phyloP scores from a whole-genome alignment of 2,888 invertebrate genomes.

The Chaitophorus viminalis region DNA sequence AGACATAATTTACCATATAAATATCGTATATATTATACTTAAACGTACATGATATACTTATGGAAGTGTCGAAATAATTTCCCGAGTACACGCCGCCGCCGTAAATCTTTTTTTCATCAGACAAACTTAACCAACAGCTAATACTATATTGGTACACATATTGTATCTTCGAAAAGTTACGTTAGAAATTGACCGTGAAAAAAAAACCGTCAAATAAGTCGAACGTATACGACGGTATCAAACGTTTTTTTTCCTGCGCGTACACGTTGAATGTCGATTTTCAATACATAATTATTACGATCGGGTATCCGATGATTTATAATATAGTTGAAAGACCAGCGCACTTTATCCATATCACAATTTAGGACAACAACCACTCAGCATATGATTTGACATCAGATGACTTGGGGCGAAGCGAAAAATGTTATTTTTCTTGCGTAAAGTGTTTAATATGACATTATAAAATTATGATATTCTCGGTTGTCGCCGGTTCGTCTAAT shows the following conservation, averaged over 20 bases:
- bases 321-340: neutral
- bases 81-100: neutral
- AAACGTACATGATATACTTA: too few species aligned
- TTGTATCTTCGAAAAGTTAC: neutral
- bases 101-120: neutral
- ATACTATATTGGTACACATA: neutral
- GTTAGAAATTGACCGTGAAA: neutral
- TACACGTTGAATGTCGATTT: neutral
- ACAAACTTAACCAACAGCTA: neutral
- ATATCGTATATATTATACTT: neutral
- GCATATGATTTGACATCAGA: neutral
- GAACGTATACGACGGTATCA: neutral
- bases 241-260: too few species aligned
- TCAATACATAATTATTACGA: neutral
- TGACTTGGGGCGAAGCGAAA: neutral
- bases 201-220: neutral
- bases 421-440: neutral
- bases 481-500: too few species aligned
- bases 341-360: too few species aligned
- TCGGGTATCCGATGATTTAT: constrained; percentile 4
- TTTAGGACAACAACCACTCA: too few species aligned
- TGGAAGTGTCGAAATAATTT: constrained; percentile 19
- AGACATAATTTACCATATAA: neutral
- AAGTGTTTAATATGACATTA: too few species aligned
- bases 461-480: too few species aligned